Evolutionary conservation across 2,888 invertebrate genomes (phyloP), one percentile per base, ranked within the genome.

Genomic region (Spicauda simplicius): DNA sequence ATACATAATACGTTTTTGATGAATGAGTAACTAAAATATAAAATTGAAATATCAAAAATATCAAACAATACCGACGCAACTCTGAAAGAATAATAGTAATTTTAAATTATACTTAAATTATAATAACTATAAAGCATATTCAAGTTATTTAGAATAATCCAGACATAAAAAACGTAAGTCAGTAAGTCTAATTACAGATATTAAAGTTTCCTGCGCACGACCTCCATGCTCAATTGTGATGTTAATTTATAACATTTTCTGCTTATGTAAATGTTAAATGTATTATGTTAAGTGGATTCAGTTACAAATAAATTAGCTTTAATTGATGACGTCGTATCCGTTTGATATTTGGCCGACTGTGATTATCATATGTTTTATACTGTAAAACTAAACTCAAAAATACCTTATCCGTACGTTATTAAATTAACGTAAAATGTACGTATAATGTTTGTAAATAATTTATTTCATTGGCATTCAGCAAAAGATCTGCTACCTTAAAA

Each of bases 221-320:
- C 52, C 20, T 19, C 52, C 20, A 19, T 5, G 12, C 52, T 53
- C 11, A 50, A 19, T 20, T 11, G 20, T 53, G 19, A 53, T 53
- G 11, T 53, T 19, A 20, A 53, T 53, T 53, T 53, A 53, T 53
- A 7, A 20, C 18, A 53, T 53, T 53, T 19, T 53, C 4, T 20
- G 52, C 18, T 25, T 59, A 20, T 10, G 2, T 45, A n/a, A 45
- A 45, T 19, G 33, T 55, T 30, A 56, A 56, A 33, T 33, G 48
- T 48, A 48, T 48, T 48, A 48, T 16, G n/a, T 48, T 16, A 48
- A 48, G 48, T 48, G 48, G 48, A 2, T n/a, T 48, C n/a, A 50
- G 6, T 50, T 50, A 50, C 50, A 45, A 50, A 18, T 50, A 50
- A n/a, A n/a, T 50, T 16, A 50, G 18, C 1, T 18, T 50, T n/a